Conservation (phyloP, 2,113 vertebrate species). For the Proterorhinus semilunaris region DNA sequence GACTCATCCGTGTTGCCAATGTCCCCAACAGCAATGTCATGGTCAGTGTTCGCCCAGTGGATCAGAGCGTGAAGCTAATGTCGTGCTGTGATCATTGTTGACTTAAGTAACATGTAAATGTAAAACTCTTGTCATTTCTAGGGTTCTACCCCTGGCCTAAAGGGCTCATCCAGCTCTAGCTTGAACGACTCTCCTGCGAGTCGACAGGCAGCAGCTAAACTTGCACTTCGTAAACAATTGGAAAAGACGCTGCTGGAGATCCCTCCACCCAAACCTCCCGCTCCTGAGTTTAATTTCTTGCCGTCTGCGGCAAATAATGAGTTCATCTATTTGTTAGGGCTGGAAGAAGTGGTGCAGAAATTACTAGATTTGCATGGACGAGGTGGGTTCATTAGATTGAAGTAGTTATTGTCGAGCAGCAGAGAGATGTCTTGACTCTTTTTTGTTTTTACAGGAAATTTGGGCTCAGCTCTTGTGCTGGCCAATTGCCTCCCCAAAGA, state of each 20-base stretch:
- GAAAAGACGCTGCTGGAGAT: constrained; percentile 97
- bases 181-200: constrained; percentile 87
- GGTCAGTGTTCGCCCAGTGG: constrained; percentile 84
- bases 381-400: constrained; percentile 44
- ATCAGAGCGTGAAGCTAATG: neutral
- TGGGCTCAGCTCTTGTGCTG: constrained; percentile 56
- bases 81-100: neutral
- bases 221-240: constrained; percentile 93
- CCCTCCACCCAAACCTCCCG: constrained; percentile 92
- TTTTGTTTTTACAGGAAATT: constrained; percentile 74
- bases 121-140: constrained; percentile 41
- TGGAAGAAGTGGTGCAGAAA: constrained; percentile 97
- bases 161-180: constrained; percentile 78
- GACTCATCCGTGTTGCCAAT: constrained; percentile 93
- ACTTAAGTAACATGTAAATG: neutral
- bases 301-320: constrained; percentile 97
- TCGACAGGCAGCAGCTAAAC: constrained; percentile 92
- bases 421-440: neutral
- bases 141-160: constrained; percentile 86
- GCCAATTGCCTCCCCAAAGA: constrained; percentile 77
- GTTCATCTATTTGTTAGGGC: constrained; percentile 95
- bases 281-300: constrained; percentile 93
- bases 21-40: constrained; percentile 89
- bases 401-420: neutral
- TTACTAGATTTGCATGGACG: constrained; percentile 93